Percentiles rank a stretch among this genome's conserved stretches.
These are phyloP conservation scores for Watsonalla binaria DNA, from an alignment of 2,888 invertebrate species.

Conservation along the genomic window DNA sequence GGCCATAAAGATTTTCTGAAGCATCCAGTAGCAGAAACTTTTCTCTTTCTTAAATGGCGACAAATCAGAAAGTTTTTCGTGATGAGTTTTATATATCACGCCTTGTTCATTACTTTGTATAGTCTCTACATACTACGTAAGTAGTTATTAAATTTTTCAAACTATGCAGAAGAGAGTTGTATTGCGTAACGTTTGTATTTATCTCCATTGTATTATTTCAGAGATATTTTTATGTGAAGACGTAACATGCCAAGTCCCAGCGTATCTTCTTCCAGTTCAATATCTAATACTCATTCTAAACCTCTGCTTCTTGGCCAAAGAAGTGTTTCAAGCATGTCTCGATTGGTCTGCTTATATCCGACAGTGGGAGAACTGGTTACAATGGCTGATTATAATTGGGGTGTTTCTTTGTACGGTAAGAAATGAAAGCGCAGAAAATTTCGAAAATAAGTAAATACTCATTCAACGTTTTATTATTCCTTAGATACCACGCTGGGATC, in stretches of 20 bases:
- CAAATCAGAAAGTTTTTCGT: constrained; percentile 90
- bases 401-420: constrained; percentile 83
- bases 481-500: constrained; percentile 64
- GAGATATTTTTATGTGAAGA: constrained; percentile 75
- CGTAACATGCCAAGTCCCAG: constrained; percentile 55
- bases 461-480: constrained; percentile 12
- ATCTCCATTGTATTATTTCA: constrained; percentile 33
- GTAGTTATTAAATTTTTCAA: constrained; percentile 25
- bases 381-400: constrained; percentile 86
- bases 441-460: no score
- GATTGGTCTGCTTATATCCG: constrained; percentile 84
- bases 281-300: constrained; percentile 82
- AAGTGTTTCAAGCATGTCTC: constrained; percentile 87
- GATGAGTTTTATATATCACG: constrained; percentile 87
- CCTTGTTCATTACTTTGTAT: constrained; percentile 85
- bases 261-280: constrained; percentile 69
- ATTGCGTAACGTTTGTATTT: neutral
- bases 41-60: constrained; percentile 90
- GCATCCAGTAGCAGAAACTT: constrained; percentile 91
- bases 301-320: constrained; percentile 82
- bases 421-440: constrained; percentile 2
- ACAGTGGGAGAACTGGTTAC: constrained; percentile 92
- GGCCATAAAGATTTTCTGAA: constrained; percentile 88
- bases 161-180: neutral
- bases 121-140: constrained; percentile 84